These are phyloP conservation scores for Lophochroa leadbeateri DNA, from an alignment of 2,113 vertebrate species.

Conservation along the genomic window DNA sequence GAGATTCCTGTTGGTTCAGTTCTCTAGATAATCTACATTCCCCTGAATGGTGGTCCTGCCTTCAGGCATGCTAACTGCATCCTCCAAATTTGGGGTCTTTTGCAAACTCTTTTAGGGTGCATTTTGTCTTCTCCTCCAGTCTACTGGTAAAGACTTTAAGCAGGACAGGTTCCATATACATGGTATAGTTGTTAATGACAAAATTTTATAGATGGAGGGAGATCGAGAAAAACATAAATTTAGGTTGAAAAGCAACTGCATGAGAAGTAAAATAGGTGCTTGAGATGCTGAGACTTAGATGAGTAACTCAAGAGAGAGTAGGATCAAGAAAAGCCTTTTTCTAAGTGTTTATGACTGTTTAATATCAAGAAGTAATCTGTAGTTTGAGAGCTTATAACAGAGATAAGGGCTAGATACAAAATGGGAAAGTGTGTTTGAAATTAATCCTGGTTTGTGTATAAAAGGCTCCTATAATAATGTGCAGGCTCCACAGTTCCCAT, in stretches of 20 bases:
- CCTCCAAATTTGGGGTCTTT: background rate
- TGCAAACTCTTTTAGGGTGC: background rate
- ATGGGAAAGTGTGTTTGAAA: conserved; percentile 2
- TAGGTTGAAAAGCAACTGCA: background rate
- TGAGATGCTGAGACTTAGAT: background rate
- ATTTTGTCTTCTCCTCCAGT: background rate
- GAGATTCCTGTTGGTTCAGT: background rate
- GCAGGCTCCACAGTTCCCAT: background rate
- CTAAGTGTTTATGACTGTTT: background rate
- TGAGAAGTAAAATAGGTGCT: background rate
- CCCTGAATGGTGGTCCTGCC: background rate
- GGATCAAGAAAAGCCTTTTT: conserved; percentile 15
- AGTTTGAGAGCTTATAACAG: background rate
- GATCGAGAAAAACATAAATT: background rate
- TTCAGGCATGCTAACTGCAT: background rate
- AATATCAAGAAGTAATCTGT: background rate
- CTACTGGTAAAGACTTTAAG: background rate
- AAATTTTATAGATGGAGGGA: background rate
- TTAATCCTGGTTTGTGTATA: background rate
- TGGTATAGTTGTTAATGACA: background rate
- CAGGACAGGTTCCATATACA: background rate
- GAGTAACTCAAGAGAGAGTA: background rate
- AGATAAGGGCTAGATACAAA: background rate
- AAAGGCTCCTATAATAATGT: background rate
- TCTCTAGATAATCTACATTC: background rate